These are phyloP conservation scores for Drosophila nigricruria DNA, from an alignment of 2,888 invertebrate species.

Conservation along the genomic window DNA sequence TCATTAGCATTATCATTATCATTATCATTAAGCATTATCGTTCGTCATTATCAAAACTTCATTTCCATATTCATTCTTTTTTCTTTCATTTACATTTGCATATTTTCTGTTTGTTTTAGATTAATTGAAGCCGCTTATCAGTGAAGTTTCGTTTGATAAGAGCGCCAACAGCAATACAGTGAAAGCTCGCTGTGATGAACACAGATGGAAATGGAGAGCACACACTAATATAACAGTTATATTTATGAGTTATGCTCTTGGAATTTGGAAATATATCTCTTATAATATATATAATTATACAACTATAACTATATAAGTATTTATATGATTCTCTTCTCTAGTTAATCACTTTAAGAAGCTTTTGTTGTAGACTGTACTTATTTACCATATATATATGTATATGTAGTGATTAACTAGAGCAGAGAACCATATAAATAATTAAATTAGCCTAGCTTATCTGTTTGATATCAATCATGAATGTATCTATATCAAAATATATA, in stretches of 20 bases:
- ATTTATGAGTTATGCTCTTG: background rate
- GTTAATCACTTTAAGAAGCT: too few relatives aligned
- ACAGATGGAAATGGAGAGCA: background rate
- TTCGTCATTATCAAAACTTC: constrained; percentile 25
- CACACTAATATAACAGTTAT: background rate
- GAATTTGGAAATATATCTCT: too few relatives aligned
- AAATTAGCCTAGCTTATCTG: too few relatives aligned
- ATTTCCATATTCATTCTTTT: constrained; percentile 23
- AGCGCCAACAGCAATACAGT: background rate
- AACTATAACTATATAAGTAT: too few relatives aligned
- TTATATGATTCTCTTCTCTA: too few relatives aligned
- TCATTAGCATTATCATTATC: constrained; percentile 18
- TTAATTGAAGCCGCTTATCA: constrained; percentile 43
- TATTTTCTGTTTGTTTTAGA: constrained; percentile 14
- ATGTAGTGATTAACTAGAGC: too few relatives aligned
- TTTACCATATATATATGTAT: too few relatives aligned
- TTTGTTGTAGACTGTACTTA: too few relatives aligned
- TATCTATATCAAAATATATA: too few relatives aligned
- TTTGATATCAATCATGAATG: too few relatives aligned
- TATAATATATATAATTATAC: too few relatives aligned
- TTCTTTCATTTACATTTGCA: constrained; percentile 26
- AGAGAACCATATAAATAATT: too few relatives aligned
- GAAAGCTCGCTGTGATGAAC: constrained; percentile 5
- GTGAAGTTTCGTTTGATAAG: constrained; percentile 22
- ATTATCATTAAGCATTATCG: constrained; percentile 9